phyloP scores from a whole-genome alignment of 1,140 invertebrate species.

The Charaxes varanes region DNA sequence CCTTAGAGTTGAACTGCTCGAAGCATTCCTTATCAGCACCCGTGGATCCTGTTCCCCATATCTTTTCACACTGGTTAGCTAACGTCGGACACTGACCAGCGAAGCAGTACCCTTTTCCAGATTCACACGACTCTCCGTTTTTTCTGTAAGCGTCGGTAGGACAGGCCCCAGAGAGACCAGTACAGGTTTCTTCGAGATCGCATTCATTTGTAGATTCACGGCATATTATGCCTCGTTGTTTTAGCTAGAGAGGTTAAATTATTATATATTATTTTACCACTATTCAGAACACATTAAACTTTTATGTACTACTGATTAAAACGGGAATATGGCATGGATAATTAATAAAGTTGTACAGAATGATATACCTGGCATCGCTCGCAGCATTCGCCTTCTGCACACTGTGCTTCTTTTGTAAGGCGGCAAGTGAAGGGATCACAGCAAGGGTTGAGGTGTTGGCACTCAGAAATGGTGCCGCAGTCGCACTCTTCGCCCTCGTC shows the following conservation, averaged over 20 bases:
- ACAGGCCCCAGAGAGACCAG: slow-evolving; percentile 90
- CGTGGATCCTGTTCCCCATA: slow-evolving; percentile 91
- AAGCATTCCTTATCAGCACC: slow-evolving; percentile 91
- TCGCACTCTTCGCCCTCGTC: slow-evolving; percentile 97
- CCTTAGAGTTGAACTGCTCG: slow-evolving; percentile 95
- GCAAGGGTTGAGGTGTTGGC: slow-evolving; percentile 89
- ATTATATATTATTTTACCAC: too few relatives aligned
- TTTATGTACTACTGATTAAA: too few relatives aligned
- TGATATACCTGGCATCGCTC: slow-evolving; percentile 87
- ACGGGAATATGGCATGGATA: too few relatives aligned
- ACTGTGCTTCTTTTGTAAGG: slow-evolving; percentile 91
- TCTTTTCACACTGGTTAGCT: slow-evolving; percentile 88
- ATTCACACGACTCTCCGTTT: slow-evolving; percentile 89
- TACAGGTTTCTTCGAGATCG: slow-evolving; percentile 94
- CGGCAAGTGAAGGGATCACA: slow-evolving; percentile 97
- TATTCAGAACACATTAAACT: neutral
- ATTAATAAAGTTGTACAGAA: neutral
- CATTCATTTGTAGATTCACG: slow-evolving; percentile 91
- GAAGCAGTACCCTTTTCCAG: slow-evolving; percentile 87
- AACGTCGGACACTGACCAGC: slow-evolving; percentile 93
- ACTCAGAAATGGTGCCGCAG: slow-evolving; percentile 91
- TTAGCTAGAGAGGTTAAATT: slow-evolving; percentile 83
- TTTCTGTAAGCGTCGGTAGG: slow-evolving; percentile 92
- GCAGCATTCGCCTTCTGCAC: slow-evolving; percentile 94
- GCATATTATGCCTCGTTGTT: slow-evolving; percentile 84